Base-by-base conservation (phyloP, 2,888 invertebrate genomes). In the Carterocephalus palaemon region DNA sequence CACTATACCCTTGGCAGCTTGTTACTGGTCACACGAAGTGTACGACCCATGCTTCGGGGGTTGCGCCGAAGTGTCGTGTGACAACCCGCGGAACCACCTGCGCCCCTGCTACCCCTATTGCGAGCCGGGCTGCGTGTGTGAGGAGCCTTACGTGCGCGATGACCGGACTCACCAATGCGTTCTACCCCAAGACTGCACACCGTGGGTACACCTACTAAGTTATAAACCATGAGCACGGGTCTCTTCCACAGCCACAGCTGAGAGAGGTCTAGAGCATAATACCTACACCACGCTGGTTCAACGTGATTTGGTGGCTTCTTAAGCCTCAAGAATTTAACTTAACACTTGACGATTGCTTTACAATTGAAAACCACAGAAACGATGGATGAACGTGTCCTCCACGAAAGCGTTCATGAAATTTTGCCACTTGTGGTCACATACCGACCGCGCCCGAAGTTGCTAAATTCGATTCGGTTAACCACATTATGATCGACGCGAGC, bases 21-120 rank as follows among this genome's bases (percentile, higher is more conserved):
- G 85, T 57, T 85, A 72, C 57, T 86, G 85, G 85, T 73, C 82
- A 0, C 75, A 85, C 53, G 85, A 85, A 46, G 51, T 75, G 1
- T 86, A 78, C 58, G 85, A 86, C 63, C 74, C 85, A 0, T 86
- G 85, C 49, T 84, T 84, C 58, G 85, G 79, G 0, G 85, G 85
- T 0, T 86, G 85, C 50, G 85, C 85, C 0, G 85, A 85, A 58
- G 78, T 84, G 24, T 75, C 83, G 4, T 86, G 85, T 48, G 85
- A 86, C 65, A 86, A 86, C 64, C 85, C 85, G 0, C 78, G 82
- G 19, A 81, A 75, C 60, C 85, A 83, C 62, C 61, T 84, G 43
- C 77, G 85, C 0, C 84, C 85, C 0, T 85, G 85, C 67, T 85
- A 85, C 65, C 85, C 85, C 1, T 85, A 85, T 65, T 85, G 85